phyloP scores from a whole-genome alignment of 2,797 vertebrate species.

The Anisognathus igniventris region DNA sequence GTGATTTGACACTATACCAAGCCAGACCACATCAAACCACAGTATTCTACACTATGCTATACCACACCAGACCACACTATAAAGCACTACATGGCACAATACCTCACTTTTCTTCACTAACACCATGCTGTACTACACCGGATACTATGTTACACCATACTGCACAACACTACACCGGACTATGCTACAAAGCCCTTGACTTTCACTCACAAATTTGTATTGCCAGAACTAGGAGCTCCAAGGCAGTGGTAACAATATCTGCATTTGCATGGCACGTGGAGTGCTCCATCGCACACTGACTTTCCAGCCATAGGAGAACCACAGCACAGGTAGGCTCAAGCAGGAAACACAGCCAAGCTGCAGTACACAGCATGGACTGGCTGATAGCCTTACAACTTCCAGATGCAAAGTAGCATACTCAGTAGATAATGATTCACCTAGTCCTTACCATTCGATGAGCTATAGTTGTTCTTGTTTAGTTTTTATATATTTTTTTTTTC shows the following conservation, averaged over 20 bases:
- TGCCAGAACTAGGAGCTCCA: not conserved
- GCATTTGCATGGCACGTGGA: rapidly evolving
- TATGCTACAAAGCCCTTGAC: not conserved
- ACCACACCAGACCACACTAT: rapidly evolving
- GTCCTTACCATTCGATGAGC: not conserved
- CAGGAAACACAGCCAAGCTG: not conserved
- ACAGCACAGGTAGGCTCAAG: not conserved
- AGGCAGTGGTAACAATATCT: not conserved
- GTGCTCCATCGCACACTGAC: not conserved
- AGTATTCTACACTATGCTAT: rapidly evolving
- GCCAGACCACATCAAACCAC: not conserved
- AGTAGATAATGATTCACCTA: not conserved
- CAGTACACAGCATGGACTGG: not conserved
- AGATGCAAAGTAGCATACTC: not conserved
- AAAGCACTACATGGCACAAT: rapidly evolving
- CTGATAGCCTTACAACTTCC: not conserved
- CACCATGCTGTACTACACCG: rapidly evolving
- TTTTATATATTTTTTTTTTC: not conserved
- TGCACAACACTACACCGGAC: rapidly evolving
- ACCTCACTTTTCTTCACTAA: too few relatives aligned
- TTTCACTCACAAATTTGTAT: not conserved
- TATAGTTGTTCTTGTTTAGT: not conserved
- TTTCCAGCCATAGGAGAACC: not conserved
- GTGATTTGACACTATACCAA: not conserved
- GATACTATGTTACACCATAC: rapidly evolving